Percentiles rank a stretch among this genome's conserved stretches.
Conservation (phyloP, 2,797 vertebrate genomes). For the Squalus acanthias region DNA sequence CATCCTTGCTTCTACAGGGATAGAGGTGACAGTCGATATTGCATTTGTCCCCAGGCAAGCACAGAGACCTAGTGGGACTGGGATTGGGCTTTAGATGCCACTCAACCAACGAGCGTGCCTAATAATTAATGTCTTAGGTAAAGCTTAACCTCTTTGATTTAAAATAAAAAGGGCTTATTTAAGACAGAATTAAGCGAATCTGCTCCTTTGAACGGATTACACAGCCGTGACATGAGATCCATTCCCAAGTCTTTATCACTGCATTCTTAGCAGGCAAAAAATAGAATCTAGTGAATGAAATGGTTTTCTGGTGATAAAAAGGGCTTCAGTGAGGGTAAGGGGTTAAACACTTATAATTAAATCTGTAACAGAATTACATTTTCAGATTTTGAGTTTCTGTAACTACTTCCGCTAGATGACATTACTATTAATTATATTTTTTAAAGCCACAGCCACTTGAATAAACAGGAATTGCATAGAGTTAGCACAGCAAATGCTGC, state of each 20-base stretch:
- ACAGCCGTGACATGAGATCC: background rate
- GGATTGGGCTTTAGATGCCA: background rate
- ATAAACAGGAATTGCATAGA: constrained; percentile 13
- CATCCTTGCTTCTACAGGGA: background rate
- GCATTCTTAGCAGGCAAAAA: background rate
- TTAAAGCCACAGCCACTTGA: background rate
- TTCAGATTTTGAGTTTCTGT: background rate
- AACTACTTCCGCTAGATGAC: background rate
- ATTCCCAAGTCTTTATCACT: background rate
- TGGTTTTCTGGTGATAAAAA: background rate
- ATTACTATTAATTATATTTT: background rate
- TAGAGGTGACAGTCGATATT: background rate
- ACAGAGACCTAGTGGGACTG: no score
- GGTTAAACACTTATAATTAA: background rate
- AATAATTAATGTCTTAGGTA: background rate
- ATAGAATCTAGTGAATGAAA: background rate
- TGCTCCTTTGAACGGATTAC: constrained; percentile 7
- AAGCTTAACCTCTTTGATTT: background rate
- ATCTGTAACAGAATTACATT: background rate
- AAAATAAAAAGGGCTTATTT: background rate
- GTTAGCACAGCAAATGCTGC: background rate
- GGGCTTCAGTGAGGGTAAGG: background rate
- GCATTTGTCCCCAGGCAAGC: background rate
- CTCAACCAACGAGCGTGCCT: background rate
- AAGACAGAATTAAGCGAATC: background rate